These are phyloP conservation scores for Drosophila sp. DNA, from an alignment of 1,140 invertebrate species.

Conservation along the genomic window DNA sequence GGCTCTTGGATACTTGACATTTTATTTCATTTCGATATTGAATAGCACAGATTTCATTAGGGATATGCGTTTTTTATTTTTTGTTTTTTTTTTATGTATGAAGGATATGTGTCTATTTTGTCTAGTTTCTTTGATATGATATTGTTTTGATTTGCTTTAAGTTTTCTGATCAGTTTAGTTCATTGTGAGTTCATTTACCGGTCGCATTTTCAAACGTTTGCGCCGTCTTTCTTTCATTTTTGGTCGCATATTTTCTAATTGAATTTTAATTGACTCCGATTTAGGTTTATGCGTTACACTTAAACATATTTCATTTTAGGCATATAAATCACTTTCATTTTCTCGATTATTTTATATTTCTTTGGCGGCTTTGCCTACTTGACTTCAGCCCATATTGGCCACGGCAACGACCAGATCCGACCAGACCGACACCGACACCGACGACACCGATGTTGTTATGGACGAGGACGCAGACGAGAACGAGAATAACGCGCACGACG, in stretches of 20 bases:
- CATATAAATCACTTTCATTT: conserved; percentile 77
- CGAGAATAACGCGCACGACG: conserved; percentile 30
- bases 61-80: conserved; percentile 25
- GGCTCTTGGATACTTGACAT: not conserved
- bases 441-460: conserved; percentile 3
- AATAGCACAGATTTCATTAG: not conserved
- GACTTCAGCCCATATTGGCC: conserved; percentile 14
- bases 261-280: conserved; percentile 75
- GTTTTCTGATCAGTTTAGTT: conserved; percentile 27
- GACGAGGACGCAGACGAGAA: conserved; percentile 9
- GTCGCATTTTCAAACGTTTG: conserved; percentile 73
- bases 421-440: conserved; percentile 21
- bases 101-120: conserved; percentile 28
- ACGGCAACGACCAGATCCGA: conserved; percentile 45
- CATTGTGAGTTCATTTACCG: conserved; percentile 42
- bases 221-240: conserved; percentile 75
- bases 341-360: conserved; percentile 39
- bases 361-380: conserved; percentile 5
- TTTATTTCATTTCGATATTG: not conserved
- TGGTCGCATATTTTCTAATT: conserved; percentile 63
- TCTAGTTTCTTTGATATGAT: conserved; percentile 4
- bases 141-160: conserved; percentile 48
- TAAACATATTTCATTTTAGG: conserved; percentile 66
- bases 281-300: conserved; percentile 41
- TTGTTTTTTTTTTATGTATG: not conserved